Evolutionary conservation across 2,888 invertebrate genomes (phyloP).

Genomic region (Polymixis lichenea): DNA sequence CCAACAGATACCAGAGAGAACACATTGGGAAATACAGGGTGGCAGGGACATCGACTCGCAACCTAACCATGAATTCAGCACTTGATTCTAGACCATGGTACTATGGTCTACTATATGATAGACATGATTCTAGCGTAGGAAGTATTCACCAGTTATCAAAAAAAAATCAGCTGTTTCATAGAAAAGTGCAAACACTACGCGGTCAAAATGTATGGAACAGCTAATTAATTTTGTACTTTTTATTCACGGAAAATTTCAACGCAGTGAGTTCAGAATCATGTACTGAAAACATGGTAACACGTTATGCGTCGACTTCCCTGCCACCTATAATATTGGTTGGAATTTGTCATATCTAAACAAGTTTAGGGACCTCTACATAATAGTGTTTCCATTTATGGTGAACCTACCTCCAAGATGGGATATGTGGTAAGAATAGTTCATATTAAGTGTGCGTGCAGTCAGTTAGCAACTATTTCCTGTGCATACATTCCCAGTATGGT

Average conservation of each 20-base stretch:
- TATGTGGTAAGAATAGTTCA: slow-evolving; percentile 10
- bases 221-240: not conserved
- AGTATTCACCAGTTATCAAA: not conserved
- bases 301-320: rapidly evolving
- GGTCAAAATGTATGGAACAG: not conserved
- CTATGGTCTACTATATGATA: no score
- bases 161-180: not conserved
- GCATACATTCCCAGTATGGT: slow-evolving; percentile 1
- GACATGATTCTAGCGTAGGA: no score
- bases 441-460: slow-evolving; percentile 6
- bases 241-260: not conserved
- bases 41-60: not conserved
- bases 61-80: no score
- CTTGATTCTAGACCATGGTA: no score
- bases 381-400: not conserved
- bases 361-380: not conserved
- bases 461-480: slow-evolving; percentile 34
- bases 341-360: not conserved
- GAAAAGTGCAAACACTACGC: not conserved
- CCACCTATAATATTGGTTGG: not conserved
- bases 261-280: not conserved
- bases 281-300: no score
- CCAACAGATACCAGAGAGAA: not conserved
- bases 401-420: not conserved
- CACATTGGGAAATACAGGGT: not conserved